These are phyloP conservation scores for Vespertilio murinus DNA, from an alignment of 2,797 vertebrate species.

Conservation along the genomic window DNA sequence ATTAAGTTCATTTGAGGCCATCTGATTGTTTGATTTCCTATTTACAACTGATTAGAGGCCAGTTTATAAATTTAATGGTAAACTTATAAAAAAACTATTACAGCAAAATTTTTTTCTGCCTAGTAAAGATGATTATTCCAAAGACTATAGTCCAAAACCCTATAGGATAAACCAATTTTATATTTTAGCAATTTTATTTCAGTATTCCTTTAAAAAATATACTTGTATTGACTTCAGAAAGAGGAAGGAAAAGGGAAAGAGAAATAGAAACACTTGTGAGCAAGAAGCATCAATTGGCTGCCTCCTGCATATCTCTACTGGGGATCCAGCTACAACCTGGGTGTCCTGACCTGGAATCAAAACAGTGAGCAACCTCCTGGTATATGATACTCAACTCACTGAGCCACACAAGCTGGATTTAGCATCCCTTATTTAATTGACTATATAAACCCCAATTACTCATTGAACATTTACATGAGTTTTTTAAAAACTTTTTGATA, in stretches of 20 bases:
- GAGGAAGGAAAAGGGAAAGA: too few species aligned
- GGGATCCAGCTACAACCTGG: too few species aligned
- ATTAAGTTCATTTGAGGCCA: not conserved
- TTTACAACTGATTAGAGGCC: not conserved
- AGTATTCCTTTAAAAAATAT: not conserved
- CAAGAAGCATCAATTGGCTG: too few species aligned
- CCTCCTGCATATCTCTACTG: too few species aligned
- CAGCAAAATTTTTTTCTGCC: not conserved
- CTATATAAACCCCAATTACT: not conserved
- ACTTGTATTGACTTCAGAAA: too few species aligned
- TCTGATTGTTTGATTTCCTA: not conserved
- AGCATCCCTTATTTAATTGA: not conserved
- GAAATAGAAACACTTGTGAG: too few species aligned
- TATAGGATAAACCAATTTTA: not conserved
- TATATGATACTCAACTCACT: too few species aligned
- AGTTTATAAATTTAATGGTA: slow-evolving; percentile 31
- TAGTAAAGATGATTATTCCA: not conserved
- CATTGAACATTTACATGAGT: not conserved
- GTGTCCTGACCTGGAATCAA: too few species aligned
- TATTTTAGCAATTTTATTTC: not conserved
- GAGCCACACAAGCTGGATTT: not conserved
- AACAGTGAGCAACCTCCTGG: too few species aligned
- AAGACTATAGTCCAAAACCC: not conserved
- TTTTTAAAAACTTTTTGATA: not conserved
- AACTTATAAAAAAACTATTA: not conserved